Conservation (phyloP, 2,888 invertebrate genomes). For the Trilocha varians region DNA sequence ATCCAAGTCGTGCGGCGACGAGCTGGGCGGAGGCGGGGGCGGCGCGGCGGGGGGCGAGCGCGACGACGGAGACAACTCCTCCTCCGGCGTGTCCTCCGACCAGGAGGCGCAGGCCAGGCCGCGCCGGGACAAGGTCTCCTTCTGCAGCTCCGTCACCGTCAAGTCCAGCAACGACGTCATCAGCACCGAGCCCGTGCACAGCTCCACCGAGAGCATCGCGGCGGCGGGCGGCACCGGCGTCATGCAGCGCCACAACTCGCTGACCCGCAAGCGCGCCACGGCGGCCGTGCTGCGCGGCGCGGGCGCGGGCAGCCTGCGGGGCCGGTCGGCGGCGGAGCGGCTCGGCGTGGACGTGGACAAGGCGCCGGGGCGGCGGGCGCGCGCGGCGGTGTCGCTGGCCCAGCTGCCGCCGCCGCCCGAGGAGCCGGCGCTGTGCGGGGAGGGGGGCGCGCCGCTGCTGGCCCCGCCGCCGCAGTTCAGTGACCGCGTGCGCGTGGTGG, state of each 20-base stretch:
- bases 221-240: conserved; percentile 42
- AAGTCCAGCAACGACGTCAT: conserved; percentile 69
- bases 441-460: conserved; percentile 69
- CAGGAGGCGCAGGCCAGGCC: conserved; percentile 73
- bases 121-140: conserved; percentile 61
- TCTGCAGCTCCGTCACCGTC: conserved; percentile 66
- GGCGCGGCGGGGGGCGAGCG: conserved; percentile 78
- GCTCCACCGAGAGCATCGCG: conserved; percentile 59
- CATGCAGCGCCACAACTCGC: conserved; percentile 76
- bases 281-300: conserved; percentile 70
- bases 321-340: conserved; percentile 56
- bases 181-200: conserved; percentile 69
- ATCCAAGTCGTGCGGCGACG: conserved; percentile 90
- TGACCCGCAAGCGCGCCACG: conserved; percentile 75
- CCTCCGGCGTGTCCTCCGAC: conserved; percentile 90
- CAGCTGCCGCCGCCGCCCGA: conserved; percentile 88
- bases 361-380: conserved; percentile 64
- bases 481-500: conserved; percentile 88
- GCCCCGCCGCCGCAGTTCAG: conserved; percentile 94
- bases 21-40: conserved; percentile 72
- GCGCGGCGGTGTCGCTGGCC: conserved; percentile 82
- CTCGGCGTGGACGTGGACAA: conserved; percentile 55
- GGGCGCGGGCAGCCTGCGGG: conserved; percentile 25
- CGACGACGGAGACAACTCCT: conserved; percentile 91
- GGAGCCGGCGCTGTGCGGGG: conserved; percentile 56